Base-by-base conservation (phyloP, 2,113 vertebrate species). In the Rattus rattus region DNA sequence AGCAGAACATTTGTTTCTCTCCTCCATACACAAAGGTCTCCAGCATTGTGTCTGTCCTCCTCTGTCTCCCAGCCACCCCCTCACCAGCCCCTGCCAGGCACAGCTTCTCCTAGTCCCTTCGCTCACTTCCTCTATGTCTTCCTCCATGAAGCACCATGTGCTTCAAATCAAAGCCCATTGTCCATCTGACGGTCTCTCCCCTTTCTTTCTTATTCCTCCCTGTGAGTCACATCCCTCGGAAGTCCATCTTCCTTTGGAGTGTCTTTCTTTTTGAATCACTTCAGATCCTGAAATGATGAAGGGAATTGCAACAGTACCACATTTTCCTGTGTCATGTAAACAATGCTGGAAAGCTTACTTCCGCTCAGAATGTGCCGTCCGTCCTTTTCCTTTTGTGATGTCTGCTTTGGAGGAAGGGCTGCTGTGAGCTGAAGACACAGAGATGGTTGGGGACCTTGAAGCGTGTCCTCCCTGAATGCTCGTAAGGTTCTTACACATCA, bases 181-280 rank as follows among this genome's bases (percentile, higher is more conserved):
- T 97, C 95, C 91, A 83, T 93, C 79, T 88, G 97, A 95, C 90
- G 73, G 70, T 81, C 80, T 3, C 77, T 95, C 92, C 92, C 80
- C 90, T 90, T 39, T 92, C 43, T 92, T 96, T 93, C 86, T 63
- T 96, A 91, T 88, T 93, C 39, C 54, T 94, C 65, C 52, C 75
- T 19, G 14, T 98, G 96, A 97, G 90, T 97, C 97, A 98, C 84
- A 92, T 97, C 97, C 97, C 92, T 93, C 89, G 88, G 67, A 97
- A 95, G 93, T 61, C 72, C 92, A 95, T 95, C 96, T 96, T 97
- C 96, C 96, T 98, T 96, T 85, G 19, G 89, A 95, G 89, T 72
- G 70, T 90, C 94, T 94, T 76, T 97, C 97, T 88, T 91, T 97
- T 88, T 94, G 87, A 95, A 59, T 80, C 63, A 52, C 87, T 97